Base-by-base conservation (phyloP, 2,797 vertebrate species). In the Pachyuromys duprasi region DNA sequence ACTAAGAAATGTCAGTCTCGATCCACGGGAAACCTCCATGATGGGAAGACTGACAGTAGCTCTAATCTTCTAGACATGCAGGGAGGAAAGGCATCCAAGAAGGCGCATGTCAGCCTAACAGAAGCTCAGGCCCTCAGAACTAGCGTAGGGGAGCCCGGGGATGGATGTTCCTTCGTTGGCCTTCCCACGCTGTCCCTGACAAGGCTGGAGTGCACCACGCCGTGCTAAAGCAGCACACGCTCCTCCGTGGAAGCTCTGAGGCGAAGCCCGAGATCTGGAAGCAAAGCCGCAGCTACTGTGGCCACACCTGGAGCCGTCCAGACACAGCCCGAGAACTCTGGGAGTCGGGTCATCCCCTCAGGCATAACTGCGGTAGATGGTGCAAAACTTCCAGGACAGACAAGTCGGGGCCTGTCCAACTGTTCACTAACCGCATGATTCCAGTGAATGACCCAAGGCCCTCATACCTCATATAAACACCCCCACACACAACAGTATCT, bases 351-450 rank as follows among this genome's bases (percentile, higher is more conserved):
- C 53, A 57, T 57, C 57, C 72, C 53, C 36, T 5, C 11, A 79
- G 70, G 89, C 0, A 0, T 45, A 39, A 76, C 1, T 24, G n/a
- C 15, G 55, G 55, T 6, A 1, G 1, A 11, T 26, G 28, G 49
- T 9, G 24, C 9, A 49, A 18, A 15, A n/a, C 4, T 79, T n/a
- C 55, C 49, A 31, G 42, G 63, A 67, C 28, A 6, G 57, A 74
- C 39, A 24, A 0, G 4, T 31, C 81, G 83, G 36, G 33, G 20
- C 91, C 69, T 31, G 84, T 55, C 60, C 53, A 5, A 3, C 13
- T 11, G 0, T 45, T 65, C 20, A 26, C 36, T 5, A 14, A 22
- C 62, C 17, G 0, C 2, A n/a, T 18, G 33, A 42, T 9, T 45
- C 33, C 14, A 18, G 26, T 9, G 3, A 26, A 63, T 89, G n/a